These are phyloP conservation scores for Nannobrachium achirus DNA, from an alignment of 2,113 vertebrate genomes.

Conservation along the genomic window DNA sequence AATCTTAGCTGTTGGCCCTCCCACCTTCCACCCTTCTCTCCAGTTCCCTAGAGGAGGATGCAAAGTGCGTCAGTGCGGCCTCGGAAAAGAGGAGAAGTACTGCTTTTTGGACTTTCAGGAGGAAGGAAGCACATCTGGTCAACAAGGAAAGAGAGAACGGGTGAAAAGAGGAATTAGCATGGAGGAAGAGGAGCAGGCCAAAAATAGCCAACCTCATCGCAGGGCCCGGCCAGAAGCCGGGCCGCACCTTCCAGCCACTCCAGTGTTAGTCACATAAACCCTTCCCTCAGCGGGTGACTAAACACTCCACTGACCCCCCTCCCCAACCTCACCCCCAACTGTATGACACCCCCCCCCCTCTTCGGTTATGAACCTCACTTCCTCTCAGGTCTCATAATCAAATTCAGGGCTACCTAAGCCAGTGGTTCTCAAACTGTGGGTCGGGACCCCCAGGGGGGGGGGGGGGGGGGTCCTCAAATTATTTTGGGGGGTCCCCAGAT, in stretches of 20 bases:
- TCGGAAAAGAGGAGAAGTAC: conserved; percentile 77
- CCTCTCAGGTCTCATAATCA: conserved; percentile 48
- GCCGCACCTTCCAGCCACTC: conserved; percentile 39
- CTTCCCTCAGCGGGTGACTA: conserved; percentile 53
- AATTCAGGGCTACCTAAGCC: conserved; percentile 30
- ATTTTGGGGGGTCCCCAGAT: background rate
- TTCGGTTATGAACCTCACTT: conserved; percentile 50
- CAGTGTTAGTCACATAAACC: conserved; percentile 68
- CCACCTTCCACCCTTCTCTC: conserved; percentile 48
- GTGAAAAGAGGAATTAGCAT: conserved; percentile 76
- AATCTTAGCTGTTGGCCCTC: conserved; percentile 67
- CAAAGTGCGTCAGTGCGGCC: conserved; percentile 66
- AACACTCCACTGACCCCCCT: conserved; percentile 40
- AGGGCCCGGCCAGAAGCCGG: conserved; percentile 48
- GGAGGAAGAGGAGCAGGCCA: conserved; percentile 67
- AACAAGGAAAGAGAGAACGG: conserved; percentile 74
- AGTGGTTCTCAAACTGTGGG: too few relatives aligned
- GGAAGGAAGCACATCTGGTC: conserved; percentile 80
- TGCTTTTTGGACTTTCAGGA: conserved; percentile 76
- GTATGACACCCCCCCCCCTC: too few relatives aligned
- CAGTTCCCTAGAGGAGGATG: conserved; percentile 55
- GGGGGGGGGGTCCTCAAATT: background rate
- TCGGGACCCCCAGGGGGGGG: conserved; percentile 6
- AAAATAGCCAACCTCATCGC: conserved; percentile 66
- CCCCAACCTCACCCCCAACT: background rate